Conservation (phyloP, 2,113 vertebrate species). For the Zosterops japonicus region DNA sequence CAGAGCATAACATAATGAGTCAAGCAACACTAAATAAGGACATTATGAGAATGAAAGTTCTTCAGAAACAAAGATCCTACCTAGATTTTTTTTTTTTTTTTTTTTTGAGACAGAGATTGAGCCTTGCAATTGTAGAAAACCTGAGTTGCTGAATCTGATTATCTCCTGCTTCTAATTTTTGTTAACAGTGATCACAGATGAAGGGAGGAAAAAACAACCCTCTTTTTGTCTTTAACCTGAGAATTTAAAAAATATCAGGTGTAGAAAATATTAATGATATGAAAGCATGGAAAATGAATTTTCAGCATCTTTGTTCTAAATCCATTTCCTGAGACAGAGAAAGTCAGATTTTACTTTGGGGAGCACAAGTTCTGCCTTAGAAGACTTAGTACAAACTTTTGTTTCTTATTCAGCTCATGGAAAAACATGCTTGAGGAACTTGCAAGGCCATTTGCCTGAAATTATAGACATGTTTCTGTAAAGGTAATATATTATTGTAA, state of each 20-base stretch:
- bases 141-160: neutral
- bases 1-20: neutral
- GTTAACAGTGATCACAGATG: neutral
- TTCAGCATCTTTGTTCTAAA: neutral
- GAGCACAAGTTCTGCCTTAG: neutral
- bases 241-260: neutral
- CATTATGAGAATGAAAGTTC: neutral
- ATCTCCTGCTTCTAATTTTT: neutral
- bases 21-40: neutral
- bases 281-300: neutral
- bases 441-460: neutral
- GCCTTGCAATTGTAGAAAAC: neutral
- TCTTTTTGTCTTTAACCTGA: neutral
- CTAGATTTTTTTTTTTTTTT: neutral
- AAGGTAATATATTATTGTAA: neutral
- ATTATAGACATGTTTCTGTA: neutral
- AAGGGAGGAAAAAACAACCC: accelerated
- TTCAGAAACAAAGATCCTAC: neutral
- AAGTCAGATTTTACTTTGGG: neutral
- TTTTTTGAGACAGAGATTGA: neutral
- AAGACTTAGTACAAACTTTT: neutral
- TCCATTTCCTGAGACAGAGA: neutral
- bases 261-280: neutral
- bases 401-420: neutral
- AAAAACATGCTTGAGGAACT: neutral